Evolutionary conservation across 2,888 invertebrate species (phyloP).

Genomic region (Icerya purchasi): DNA sequence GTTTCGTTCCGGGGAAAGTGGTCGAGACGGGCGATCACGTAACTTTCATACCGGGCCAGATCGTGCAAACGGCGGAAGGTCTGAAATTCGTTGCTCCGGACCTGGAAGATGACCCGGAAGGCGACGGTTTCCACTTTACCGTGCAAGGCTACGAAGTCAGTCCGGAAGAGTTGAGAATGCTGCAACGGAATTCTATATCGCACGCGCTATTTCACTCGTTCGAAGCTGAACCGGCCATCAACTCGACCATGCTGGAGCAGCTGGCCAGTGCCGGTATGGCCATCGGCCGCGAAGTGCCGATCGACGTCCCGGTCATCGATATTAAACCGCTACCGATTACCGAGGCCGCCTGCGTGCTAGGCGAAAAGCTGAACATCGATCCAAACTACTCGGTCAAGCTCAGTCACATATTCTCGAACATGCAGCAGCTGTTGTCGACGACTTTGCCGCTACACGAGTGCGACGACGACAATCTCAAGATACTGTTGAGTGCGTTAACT

Average conservation of each 20-base stretch:
- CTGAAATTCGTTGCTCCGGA: constrained; percentile 46
- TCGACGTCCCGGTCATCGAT: constrained; percentile 38
- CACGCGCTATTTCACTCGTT: constrained; percentile 22
- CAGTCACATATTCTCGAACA: constrained; percentile 26
- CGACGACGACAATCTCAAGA: neutral
- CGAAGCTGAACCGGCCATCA: constrained; percentile 37
- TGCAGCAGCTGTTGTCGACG: constrained; percentile 1
- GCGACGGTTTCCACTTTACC: constrained; percentile 42
- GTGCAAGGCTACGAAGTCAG: constrained; percentile 42
- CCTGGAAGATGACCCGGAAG: constrained; percentile 40
- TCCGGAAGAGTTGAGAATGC: constrained; percentile 28
- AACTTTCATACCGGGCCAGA: constrained; percentile 30
- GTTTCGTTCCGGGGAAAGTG: constrained; percentile 34
- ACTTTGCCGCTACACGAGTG: neutral
- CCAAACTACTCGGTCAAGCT: constrained; percentile 26
- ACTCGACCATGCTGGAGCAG: constrained; percentile 40
- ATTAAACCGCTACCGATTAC: constrained; percentile 28
- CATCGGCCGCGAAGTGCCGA: constrained; percentile 38
- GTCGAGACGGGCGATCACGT: constrained; percentile 29
- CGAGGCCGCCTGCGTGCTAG: constrained; percentile 17
- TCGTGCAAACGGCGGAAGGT: constrained; percentile 30
- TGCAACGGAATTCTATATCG: constrained; percentile 25
- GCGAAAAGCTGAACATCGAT: constrained; percentile 25
- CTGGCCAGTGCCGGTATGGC: constrained; percentile 46
- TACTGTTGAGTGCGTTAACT: neutral